Evolutionary conservation across 2,797 vertebrate genomes (phyloP), one percentile per base, ranked within the genome.

Genomic region (Chloroceryle inda): DNA sequence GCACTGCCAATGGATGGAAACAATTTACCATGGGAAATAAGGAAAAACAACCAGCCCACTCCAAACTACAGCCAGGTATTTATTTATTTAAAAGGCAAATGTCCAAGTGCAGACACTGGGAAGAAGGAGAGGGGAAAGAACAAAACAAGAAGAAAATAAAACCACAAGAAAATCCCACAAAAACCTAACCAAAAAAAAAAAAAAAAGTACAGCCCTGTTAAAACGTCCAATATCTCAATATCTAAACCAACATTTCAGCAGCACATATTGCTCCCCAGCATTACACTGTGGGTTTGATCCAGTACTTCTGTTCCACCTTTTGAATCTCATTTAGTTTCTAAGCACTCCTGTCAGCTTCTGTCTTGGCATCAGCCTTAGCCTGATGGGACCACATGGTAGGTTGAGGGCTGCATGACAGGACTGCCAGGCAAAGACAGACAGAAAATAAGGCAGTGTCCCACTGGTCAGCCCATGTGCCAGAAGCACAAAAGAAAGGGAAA

Each of bases 401-500:
- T 11, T 90, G 67, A 84, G 27, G 55, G 40, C 71, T 22, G 31
- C 42, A 40, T 7, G 68, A 77, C 37, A 77, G 50, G 45, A 47
- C 52, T 47, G 78, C 47, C 50, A 62, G 69, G 73, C 80, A 89
- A 66, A 83, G 71, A 62, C 3, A 71, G 64, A n/a, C 18, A 9
- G 6, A 69, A 82, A 86, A 40, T 15, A 29, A 35, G 29, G 67
- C 62, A 78, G 50, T 29, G 50, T 29, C 69, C 76, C 53, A 22
- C 38, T 35, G 74, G 42, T 38, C 55, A 64, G 29, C 49, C 21
- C 4, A 1, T 1, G 11, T 33, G 42, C 58, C 84, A 93, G 74
- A 71, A 81, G 40, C 33, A 73, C 52, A 85, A 82, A 83, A 82
- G 47, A 88, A 92, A 81, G 40, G 47, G 59, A 52, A 93, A 95